phyloP scores from a whole-genome alignment of 2,797 vertebrate genomes.

The Trachops cirrhosus region DNA sequence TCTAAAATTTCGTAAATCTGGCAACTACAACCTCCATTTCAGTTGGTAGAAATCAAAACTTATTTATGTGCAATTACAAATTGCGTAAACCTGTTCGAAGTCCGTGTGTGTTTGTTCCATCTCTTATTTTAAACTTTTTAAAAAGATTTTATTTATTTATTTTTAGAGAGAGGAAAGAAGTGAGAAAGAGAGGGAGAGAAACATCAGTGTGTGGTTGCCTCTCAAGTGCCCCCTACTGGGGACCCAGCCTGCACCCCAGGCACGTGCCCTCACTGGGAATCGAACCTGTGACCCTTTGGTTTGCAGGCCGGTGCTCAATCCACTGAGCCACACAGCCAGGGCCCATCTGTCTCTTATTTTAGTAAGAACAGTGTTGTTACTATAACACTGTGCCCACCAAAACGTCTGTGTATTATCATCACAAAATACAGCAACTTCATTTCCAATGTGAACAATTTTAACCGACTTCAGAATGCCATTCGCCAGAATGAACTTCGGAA shows the following conservation, averaged over 20 bases:
- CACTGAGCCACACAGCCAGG: too few species aligned
- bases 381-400: background rate
- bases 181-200: too few species aligned
- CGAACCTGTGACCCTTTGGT: too few species aligned
- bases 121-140: background rate
- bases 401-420: background rate
- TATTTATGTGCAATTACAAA: too few species aligned
- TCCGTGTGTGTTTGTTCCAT: background rate
- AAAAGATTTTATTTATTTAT: too few species aligned
- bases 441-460: background rate
- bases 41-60: background rate
- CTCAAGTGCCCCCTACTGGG: too few species aligned
- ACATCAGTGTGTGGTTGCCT: too few species aligned
- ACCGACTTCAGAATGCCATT: background rate
- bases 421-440: background rate
- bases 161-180: too few species aligned
- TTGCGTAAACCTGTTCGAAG: background rate
- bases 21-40: background rate
- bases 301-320: too few species aligned
- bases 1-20: background rate
- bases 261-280: too few species aligned
- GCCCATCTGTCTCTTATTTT: background rate
- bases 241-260: too few species aligned
- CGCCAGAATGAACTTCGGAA: background rate
- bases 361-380: background rate